Base-by-base conservation (phyloP, 2,888 invertebrate genomes). In the Megamerina dolium region DNA sequence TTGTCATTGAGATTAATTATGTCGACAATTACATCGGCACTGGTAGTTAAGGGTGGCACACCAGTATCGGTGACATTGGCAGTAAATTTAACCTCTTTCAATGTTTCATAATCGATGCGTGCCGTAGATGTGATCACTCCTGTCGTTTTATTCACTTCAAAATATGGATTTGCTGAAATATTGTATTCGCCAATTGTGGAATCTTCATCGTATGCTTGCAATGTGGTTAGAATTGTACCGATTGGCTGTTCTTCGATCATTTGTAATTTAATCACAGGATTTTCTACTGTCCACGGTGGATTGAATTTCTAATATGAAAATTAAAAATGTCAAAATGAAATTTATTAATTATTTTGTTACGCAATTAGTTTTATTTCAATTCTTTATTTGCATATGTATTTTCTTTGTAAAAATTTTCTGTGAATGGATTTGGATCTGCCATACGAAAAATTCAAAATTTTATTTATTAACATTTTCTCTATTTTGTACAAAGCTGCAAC, bases 1-100 rank as follows among this genome's bases (percentile, higher is more conserved):
- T 90, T 88, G 59, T 94, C 93, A 57, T 95, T 94, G 0, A 88
- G 78, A 63, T 94, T 93, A 23, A 81, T 74, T 3, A 95, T 76
- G 36, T 80, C 79, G 1, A 94, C 87, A 5, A 77, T 76, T 1
- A 95, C 81, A 5, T 81, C 77, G 0, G 92, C 91, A 0, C 83
- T 77, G 0, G 89, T 77, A 4, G 87, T 85, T 35, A 88, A 73
- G 57, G 85, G 84, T 0, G 94, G 94, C 1, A 87, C 81, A 2
- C 94, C 94, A 0, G 85, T 85, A 69, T 95, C 95, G 55, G 80
- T 85, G 0, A 89, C 93, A 2, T 83, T 75, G 0, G 90, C 82
- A 0, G 82, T 83, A 63, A 94, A 89, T 63, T 85, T 83, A 3
- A 90, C 74, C 32, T 76, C 75, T 54, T 85, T 84, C 0, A 83